Base-by-base conservation (phyloP, 2,113 vertebrate species). In the Charina bottae region DNA sequence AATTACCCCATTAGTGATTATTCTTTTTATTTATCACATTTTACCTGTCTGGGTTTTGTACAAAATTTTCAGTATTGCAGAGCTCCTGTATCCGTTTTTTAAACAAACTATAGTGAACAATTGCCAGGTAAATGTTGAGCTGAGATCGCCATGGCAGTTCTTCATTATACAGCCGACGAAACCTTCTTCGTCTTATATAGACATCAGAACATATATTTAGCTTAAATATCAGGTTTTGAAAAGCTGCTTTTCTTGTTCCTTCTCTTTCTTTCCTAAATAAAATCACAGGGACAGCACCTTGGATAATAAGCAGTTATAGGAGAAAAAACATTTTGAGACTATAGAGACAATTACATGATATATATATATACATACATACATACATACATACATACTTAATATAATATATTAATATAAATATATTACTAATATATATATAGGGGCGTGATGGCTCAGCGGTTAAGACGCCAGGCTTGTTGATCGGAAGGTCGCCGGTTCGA, bases 91-190 rank as follows among this genome's bases (percentile, higher is more conserved):
- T 88, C 83, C 88, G 94, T 92, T 96, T 96, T 90, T 96, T 97
- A 95, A 99, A 94, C 53, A 98, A 89, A 56, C 93, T 96, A 87
- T 98, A 97, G 94, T 98, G 97, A 78, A 97, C 96, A 49, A 92
- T 85, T 87, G 98, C 98, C 94, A 99, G 62, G 60, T 92, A 97
- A 89, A 98, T 94, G 94, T 99, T 99, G 91, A 99, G 96, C 91
- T 98, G 98, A 90, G 98, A 97, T 93, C 92, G 98, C 98, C 98
- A 99, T 64, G 98, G 97, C 94, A 98, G 97, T 94, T 99, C 98
- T 90, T 98, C 98, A 87, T 96, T 96, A 94, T 94, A 97, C 8
- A 97, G 6, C 59, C 96, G 96, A 92, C 97, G 98, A 72, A 98
- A 97, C 37, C 93, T 94, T 92, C 95, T 97, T 92, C 46, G 97